phyloP scores from a whole-genome alignment of 2,888 invertebrate species.

The Microctonus hyperodae region DNA sequence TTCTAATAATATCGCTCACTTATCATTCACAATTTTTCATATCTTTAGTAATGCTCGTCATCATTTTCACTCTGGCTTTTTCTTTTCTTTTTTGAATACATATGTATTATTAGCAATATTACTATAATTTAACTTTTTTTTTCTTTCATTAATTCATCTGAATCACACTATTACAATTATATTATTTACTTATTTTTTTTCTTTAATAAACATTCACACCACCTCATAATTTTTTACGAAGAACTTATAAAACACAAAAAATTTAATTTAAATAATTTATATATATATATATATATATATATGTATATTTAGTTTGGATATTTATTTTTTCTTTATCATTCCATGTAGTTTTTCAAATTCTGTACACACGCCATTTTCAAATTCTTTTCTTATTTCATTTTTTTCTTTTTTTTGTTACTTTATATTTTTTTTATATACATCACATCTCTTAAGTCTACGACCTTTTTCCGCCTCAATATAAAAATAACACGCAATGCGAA shows the following conservation, averaged over 20 bases:
- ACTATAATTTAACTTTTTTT: slow-evolving; percentile 1
- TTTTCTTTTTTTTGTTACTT: slow-evolving; percentile 10
- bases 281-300: no score
- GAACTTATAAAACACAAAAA: slow-evolving; percentile 5
- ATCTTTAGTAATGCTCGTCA: slow-evolving; percentile 7
- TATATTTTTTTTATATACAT: neutral
- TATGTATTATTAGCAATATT: slow-evolving; percentile 7
- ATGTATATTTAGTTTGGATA: no score
- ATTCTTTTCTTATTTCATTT: slow-evolving; percentile 39
- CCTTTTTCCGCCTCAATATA: slow-evolving; percentile 52
- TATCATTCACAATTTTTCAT: slow-evolving; percentile 17
- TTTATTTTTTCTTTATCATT: no score
- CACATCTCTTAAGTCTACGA: slow-evolving; percentile 19
- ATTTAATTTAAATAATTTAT: slow-evolving; percentile 19
- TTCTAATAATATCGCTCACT: slow-evolving; percentile 38
- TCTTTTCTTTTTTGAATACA: slow-evolving; percentile 24
- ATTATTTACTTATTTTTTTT: slow-evolving; percentile 38
- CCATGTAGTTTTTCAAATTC: neutral
- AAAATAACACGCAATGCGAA: slow-evolving; percentile 63
- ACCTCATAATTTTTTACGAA: slow-evolving; percentile 50
- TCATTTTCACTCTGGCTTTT: neutral
- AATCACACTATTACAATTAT: slow-evolving; percentile 30
- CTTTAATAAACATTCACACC: slow-evolving; percentile 49
- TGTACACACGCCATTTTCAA: slow-evolving; percentile 31
- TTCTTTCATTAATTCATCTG: slow-evolving; percentile 11